Percentiles rank a stretch among this genome's conserved stretches.
Evolutionary conservation across 2,888 invertebrate genomes (phyloP).

Genomic region (Eugnorisma glareosa): DNA sequence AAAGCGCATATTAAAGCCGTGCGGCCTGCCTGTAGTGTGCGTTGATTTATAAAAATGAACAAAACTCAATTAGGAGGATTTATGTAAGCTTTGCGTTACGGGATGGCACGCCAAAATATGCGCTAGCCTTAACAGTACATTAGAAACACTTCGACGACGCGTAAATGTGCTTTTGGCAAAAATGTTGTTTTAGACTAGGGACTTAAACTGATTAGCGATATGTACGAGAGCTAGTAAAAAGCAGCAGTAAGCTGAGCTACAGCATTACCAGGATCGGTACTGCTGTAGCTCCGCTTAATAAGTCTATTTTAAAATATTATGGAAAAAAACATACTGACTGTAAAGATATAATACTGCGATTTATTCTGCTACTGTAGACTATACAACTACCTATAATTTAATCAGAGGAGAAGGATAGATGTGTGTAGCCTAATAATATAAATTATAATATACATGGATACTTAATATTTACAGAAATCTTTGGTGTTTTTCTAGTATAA

Average conservation of each 20-base stretch:
- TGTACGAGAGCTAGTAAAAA: background rate
- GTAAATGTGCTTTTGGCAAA: background rate
- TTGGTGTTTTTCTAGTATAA: constrained; percentile 70
- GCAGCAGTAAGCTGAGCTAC: background rate
- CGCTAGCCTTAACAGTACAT: constrained; percentile 25
- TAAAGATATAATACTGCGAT: constrained; percentile 62
- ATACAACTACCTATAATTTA: constrained; percentile 55
- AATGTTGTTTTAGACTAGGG: constrained; percentile 3
- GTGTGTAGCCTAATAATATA: constrained; percentile 58
- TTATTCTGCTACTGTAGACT: constrained; percentile 56
- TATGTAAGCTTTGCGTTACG: background rate
- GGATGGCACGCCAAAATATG: constrained; percentile 18
- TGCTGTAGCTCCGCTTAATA: background rate
- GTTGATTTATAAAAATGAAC: background rate
- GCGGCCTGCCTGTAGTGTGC: background rate
- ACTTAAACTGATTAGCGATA: constrained; percentile 10
- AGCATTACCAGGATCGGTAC: background rate
- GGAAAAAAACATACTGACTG: constrained; percentile 47
- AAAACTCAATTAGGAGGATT: background rate
- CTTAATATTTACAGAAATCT: constrained; percentile 70
- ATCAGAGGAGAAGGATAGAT: constrained; percentile 51
- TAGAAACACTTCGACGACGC: constrained; percentile 3
- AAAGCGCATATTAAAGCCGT: constrained; percentile 14
- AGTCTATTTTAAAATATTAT: constrained; percentile 37
- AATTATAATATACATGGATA: constrained; percentile 65